phyloP scores from a whole-genome alignment of 1,140 invertebrate species.

The Campodea augens region DNA sequence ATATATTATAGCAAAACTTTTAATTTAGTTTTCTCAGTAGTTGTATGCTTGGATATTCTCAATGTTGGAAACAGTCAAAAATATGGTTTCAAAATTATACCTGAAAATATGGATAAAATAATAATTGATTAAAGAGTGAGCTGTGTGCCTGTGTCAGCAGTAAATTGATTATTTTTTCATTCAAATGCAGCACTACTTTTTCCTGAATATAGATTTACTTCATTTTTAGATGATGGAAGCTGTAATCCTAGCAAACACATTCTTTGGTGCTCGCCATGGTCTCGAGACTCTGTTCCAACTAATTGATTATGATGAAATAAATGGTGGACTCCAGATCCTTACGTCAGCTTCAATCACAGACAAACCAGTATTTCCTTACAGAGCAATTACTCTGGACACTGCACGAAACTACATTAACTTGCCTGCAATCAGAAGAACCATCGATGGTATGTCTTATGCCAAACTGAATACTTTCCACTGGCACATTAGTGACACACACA shows the following conservation, averaged over 20 bases:
- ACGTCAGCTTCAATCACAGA: constrained; percentile 30
- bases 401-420: constrained; percentile 17
- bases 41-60: too few species aligned
- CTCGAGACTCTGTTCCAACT: constrained; percentile 60
- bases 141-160: too few species aligned
- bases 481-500: constrained; percentile 21
- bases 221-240: too few species aligned
- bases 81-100: too few species aligned
- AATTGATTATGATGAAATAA: constrained; percentile 24
- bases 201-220: too few species aligned
- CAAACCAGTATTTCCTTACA: constrained; percentile 4
- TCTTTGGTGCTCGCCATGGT: constrained; percentile 53
- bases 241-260: constrained; percentile 36
- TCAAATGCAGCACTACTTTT: too few species aligned
- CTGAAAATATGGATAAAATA: too few species aligned
- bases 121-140: too few species aligned
- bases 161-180: too few species aligned
- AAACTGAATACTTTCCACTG: constrained; percentile 21
- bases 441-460: constrained; percentile 20
- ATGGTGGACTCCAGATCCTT: constrained; percentile 24
- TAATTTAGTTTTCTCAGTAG: too few species aligned
- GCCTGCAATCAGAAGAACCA: constrained; percentile 14
- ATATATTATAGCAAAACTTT: too few species aligned
- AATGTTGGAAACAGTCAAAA: too few species aligned
- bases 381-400: constrained; percentile 9